Base-by-base conservation (phyloP, 1,140 invertebrate genomes). In the Bilobella aurantiaca region DNA sequence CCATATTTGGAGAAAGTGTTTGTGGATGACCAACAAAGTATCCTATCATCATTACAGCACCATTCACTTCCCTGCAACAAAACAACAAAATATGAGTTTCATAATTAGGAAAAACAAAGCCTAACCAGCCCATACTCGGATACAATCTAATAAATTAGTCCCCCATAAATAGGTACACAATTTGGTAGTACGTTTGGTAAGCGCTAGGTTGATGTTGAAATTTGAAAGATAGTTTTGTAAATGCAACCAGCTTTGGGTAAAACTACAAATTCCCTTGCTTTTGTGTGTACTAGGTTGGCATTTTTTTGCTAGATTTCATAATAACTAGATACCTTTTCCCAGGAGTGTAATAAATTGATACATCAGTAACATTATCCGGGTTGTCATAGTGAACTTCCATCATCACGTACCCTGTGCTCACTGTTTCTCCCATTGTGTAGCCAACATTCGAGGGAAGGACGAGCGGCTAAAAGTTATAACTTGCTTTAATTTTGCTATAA, bases 401-500 rank as follows among this genome's bases (percentile, higher is more conserved):
- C 5, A n/a, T 59, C 2, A 37, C 14, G 32, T 65, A 65, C 25
- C 42, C 8, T 1, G 14, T 28, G 12, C 14, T n/a, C 2, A 23
- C 34, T 1, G 16, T 29, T 21, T 12, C n/a, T 28, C 23, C 27
- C 16, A 58, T 61, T 8, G 31, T 32, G 23, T 53, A 65, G 18
- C 63, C 63, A 31, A 65, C 63, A 42, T 65, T 27, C 2, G 34
- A 30, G n/a, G n/a, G 63, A 46, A 30, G 16, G 2, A 46, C 27
- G 3, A 53, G 16, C 2, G 53, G 12, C 57, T 28, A 8, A 77
- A 87, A 53, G 29, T 18, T 14, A 29, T 21, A 14, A n/a, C 8
- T 5, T 18, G 16, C 8, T 42, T 56, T 21, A 56, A 12, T 56
- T n/a, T n/a, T n/a, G n/a, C n/a, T n/a, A 34, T 32, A 34, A 2